Evolutionary conservation across 2,888 invertebrate genomes (phyloP), one percentile per base, ranked within the genome.

Genomic region (Melieria omissa): DNA sequence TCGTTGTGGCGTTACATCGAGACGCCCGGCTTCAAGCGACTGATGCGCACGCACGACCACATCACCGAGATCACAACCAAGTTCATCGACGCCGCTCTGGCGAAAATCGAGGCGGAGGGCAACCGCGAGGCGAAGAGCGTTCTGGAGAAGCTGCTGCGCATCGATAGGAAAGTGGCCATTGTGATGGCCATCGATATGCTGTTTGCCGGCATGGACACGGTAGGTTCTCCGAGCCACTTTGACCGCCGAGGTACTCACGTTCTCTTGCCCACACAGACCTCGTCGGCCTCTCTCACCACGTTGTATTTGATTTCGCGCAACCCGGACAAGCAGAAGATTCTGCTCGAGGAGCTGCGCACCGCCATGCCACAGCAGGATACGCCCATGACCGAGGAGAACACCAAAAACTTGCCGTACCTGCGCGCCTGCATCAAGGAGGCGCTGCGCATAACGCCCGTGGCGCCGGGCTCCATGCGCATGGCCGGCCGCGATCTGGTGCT

Each of bases 381-480:
- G 4, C 80, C 82, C 1, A 78, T 90, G 4, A 89, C 88, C 0
- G 79, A 84, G 0, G 84, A 87, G 41, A 85, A 88, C 73, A 83
- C 90, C 41, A 86, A 88, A 45, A 84, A 88, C 64, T 87, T 90
- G 78, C 88, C 90, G 0, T 94, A 92, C 81, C 81, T 94, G 29
- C 90, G 89, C 75, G 93, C 93, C 1, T 93, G 93, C 81, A 89
- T 94, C 16, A 94, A 93, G 81, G 94, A 95, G 84, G 89, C 91
- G 0, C 84, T 93, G 58, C 88, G 94, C 78, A 78, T 92, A 8
- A 88, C 89, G 74, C 91, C 92, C 0, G 89, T 92, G 0, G 89
- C 89, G 0, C 86, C 89, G 5, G 92, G 42, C 3, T 52, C 90
- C 78, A 83, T 90, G 41, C 88, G 93, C 74, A 84, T 87, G 63